Base-by-base conservation (phyloP, 30 jellyfish, hydroid and myxozoan genomes). In the Chironex yamaguchii region DNA sequence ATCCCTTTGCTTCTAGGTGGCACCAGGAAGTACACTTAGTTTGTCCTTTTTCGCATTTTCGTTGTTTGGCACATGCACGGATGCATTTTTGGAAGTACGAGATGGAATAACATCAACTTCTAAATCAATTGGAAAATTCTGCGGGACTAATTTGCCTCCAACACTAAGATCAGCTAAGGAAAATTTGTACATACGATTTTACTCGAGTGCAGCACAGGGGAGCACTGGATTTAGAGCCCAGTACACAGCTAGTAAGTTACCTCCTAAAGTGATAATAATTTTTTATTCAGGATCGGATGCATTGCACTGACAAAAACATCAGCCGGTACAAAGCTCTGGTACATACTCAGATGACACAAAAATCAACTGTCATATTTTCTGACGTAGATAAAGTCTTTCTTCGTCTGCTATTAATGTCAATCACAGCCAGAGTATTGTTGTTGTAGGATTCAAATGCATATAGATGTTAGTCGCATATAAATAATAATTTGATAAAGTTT, bases 111-210 rank as follows among this genome's bases (percentile, higher is more conserved):
- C 71, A 26, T 48, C 78, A 0, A 4, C 79, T 4, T 52, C 77
- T 11, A 64, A 28, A 25, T 91, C 77, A 36, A 35, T 87, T 22
- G 90, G 90, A 21, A 84, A 88, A 0, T 76, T 63, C 65, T 87
- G 96, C 32, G 96, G 96, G 22, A 36, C 76, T 0, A 29, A 80
- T 29, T 25, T 76, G 49, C 96, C 96, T 13, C 88, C 91, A 50
- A 77, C 87, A 27, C 82, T 52, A 23, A 3, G 35, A 13, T 76
- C 96, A 48, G 51, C 96, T 4, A 67, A 50, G 20, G 91, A 76
- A 36, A 49, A 66, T 36, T 0, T 87, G 91, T 76, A 66, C 52
- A 67, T 87, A 11, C 82, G 88, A 33, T 87, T 76, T 62, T 52
- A 63, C 20, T 85, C 71, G 42, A 77, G 76, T 51, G 74, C 86